These are phyloP conservation scores for Xestoiulus laeticollis DNA, from an alignment of 2,888 invertebrate species.

Conservation along the genomic window DNA sequence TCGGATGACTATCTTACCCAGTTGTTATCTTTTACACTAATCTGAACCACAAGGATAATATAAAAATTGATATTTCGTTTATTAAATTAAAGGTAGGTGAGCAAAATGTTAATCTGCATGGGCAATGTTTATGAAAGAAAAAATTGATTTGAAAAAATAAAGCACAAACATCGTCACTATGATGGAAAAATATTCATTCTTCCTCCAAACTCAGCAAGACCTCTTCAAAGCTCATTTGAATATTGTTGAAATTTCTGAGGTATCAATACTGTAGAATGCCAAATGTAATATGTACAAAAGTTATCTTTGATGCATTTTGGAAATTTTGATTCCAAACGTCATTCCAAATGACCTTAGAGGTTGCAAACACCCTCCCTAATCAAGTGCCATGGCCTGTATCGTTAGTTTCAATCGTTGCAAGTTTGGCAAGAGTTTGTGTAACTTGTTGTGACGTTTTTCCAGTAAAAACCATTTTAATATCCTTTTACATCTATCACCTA, in stretches of 20 bases:
- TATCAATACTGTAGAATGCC: too few relatives aligned
- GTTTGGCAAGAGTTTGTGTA: neutral
- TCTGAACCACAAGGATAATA: neutral
- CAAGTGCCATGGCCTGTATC: neutral
- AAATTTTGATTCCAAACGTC: neutral
- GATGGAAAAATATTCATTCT: too few relatives aligned
- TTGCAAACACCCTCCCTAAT: neutral
- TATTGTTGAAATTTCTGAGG: too few relatives aligned
- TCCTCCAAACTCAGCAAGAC: neutral
- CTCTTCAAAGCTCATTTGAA: neutral
- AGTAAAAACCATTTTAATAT: constrained; percentile 27
- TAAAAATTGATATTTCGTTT: too few relatives aligned
- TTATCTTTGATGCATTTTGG: neutral
- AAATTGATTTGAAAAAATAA: too few relatives aligned
- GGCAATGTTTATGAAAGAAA: too few relatives aligned
- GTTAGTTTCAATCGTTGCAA: neutral
- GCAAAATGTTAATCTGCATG: neutral
- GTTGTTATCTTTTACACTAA: neutral
- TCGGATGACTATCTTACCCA: neutral
- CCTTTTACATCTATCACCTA: constrained; percentile 21
- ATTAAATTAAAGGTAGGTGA: too few relatives aligned
- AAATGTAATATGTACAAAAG: neutral
- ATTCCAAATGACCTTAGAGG: constrained; percentile 1
- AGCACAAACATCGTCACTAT: too few relatives aligned
- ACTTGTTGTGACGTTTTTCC: constrained; percentile 37